Evolutionary conservation across 2,113 vertebrate species (phyloP).

Genomic region (Cyrtonyx montezumae): DNA sequence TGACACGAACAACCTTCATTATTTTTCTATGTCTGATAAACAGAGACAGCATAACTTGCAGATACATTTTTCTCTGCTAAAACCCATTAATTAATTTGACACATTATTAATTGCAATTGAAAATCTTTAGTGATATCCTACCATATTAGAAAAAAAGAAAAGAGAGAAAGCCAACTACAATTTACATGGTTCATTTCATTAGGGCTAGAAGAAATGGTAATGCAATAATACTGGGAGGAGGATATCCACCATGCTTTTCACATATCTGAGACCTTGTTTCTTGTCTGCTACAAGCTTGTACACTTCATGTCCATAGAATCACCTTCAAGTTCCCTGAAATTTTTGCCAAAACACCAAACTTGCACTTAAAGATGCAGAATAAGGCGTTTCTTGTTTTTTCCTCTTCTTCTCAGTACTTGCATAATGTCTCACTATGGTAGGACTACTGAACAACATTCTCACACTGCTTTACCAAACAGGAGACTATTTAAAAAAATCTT

Average conservation of each 20-base stretch:
- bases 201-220: neutral
- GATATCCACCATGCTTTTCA: neutral
- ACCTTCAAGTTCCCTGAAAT: neutral
- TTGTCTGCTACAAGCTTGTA: neutral
- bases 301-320: neutral
- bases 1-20: neutral
- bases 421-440: accelerated
- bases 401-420: neutral
- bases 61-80: neutral
- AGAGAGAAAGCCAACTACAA: neutral
- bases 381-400: neutral
- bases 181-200: accelerated
- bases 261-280: neutral
- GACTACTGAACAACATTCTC: neutral
- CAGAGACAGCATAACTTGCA: neutral
- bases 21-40: neutral
- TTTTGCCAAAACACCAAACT: neutral
- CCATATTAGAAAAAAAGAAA: neutral
- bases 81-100: neutral
- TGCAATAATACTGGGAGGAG: neutral
- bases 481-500: neutral
- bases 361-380: neutral
- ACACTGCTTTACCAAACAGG: neutral
- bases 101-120: neutral
- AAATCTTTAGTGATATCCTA: neutral